These are phyloP conservation scores for Sebastes glaucus DNA, from an alignment of 2,797 vertebrate genomes.

Conservation along the genomic window DNA sequence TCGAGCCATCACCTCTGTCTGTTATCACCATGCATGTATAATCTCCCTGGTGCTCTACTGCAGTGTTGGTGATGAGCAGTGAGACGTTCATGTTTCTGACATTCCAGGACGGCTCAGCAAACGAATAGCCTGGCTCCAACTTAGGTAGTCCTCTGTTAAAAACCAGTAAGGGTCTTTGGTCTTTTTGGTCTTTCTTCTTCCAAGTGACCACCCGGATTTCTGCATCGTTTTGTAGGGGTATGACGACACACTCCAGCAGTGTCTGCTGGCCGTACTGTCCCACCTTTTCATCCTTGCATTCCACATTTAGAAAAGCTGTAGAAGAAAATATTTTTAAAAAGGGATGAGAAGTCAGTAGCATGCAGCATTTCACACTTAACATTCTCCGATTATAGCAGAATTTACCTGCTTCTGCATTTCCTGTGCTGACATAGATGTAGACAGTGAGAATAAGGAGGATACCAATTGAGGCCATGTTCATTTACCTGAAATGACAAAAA, in stretches of 20 bases:
- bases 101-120: constrained; percentile 32
- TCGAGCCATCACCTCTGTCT: accelerated
- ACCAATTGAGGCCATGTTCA: constrained; percentile 50
- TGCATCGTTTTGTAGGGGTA: accelerated
- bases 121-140: accelerated
- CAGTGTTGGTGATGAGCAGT: constrained; percentile 59
- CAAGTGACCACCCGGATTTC: background rate
- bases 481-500: constrained; percentile 10
- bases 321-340: background rate
- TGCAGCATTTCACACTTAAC: background rate
- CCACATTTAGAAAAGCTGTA: constrained; percentile 8
- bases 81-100: constrained; percentile 50
- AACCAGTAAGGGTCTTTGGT: accelerated
- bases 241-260: constrained; percentile 50
- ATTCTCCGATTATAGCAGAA: background rate
- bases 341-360: background rate
- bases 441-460: accelerated
- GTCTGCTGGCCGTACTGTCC: constrained; percentile 33
- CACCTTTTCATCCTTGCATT: accelerated
- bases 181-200: constrained; percentile 40
- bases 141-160: accelerated
- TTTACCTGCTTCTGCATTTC: background rate
- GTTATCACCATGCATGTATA: background rate
- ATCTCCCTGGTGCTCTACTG: background rate
- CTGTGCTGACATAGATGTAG: accelerated